A percentile compares a stretch with the other conserved stretches of the same genome.
phyloP scores from a whole-genome alignment of 2,113 vertebrate genomes.

The Salvator merianae region DNA sequence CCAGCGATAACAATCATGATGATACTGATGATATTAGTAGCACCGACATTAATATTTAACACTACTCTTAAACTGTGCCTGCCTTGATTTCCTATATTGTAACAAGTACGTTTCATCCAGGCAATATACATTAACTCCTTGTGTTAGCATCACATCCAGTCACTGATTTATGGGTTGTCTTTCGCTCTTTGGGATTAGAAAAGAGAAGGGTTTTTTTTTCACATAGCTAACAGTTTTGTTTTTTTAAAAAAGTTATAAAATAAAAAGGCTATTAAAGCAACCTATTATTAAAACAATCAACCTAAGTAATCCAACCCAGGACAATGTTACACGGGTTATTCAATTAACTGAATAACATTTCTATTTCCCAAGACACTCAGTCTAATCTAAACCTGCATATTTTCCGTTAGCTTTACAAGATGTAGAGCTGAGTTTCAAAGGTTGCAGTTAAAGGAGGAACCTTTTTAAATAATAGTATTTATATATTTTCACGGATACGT shows the following conservation, averaged over 20 bases:
- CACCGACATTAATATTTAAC: too few relatives aligned
- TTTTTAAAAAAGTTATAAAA: not conserved
- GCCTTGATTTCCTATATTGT: not conserved
- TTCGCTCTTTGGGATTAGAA: not conserved
- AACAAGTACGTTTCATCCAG: not conserved
- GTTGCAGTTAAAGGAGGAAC: not conserved
- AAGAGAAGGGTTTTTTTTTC: not conserved
- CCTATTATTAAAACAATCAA: not conserved
- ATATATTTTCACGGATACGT: not conserved
- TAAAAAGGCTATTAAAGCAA: not conserved
- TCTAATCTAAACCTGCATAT: not conserved
- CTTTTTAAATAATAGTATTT: not conserved
- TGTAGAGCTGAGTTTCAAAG: not conserved
- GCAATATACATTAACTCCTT: not conserved
- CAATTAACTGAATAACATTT: not conserved
- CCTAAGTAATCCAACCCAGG: not conserved
- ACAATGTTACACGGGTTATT: not conserved
- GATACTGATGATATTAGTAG: too few relatives aligned
- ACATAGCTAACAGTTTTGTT: not conserved
- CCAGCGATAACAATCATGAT: too few relatives aligned
- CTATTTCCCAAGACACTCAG: not conserved
- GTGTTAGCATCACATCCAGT: not conserved
- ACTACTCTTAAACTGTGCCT: not conserved
- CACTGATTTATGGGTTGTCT: not conserved
- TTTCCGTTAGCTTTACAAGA: not conserved